Evolutionary conservation across 2,888 invertebrate genomes (phyloP), one percentile per base, ranked within the genome.

Genomic region (Sphaeridia pumilis): DNA sequence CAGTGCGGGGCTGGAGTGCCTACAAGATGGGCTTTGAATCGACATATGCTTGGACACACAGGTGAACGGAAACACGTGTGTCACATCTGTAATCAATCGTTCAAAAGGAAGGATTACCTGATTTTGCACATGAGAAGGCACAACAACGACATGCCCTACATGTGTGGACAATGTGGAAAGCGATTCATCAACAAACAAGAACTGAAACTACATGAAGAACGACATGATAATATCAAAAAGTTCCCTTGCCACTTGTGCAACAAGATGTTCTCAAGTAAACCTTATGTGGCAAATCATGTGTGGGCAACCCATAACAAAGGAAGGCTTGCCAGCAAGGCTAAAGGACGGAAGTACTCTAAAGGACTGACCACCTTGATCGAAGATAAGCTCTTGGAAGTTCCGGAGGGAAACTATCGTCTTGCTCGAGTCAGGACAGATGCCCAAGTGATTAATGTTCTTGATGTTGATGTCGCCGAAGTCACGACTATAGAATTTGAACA

Each of bases 81-180:
- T 17, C 21, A 36, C 2, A 21, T 49, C 14, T 49, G 49, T 35
- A 14, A 24, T 3, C 25, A 49, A 4, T 7, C n/a, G 4, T 49
- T 49, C 41, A 49, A 49, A 25, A 17, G 41, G 17, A 49, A 49
- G 22, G 38, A 36, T 17, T 36, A 49, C 5, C 22, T 49, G 3
- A 41, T 25, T 4, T 25, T 24, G 5, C 49, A 49, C 20, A 41
- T 49, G 49, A 21, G 41, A n/a, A 24, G 26, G 35, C 49, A 49
- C 25, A 49, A 24, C 20, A 38, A 10, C 4, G 38, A 49, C 2
- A 36, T 31, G 17, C 25, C 36, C 2, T 26, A 21, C n/a, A 41
- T 49, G 41, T 49, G 49, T 41, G 41, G 27, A n/a, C 17, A 35
- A 25, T 49, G 49, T 17, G 49, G 49, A 4, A 49, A 49, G 36